Evolutionary conservation across 2,797 vertebrate species (phyloP), one percentile per base, ranked within the genome.

Genomic region (Xyrichtys novacula): DNA sequence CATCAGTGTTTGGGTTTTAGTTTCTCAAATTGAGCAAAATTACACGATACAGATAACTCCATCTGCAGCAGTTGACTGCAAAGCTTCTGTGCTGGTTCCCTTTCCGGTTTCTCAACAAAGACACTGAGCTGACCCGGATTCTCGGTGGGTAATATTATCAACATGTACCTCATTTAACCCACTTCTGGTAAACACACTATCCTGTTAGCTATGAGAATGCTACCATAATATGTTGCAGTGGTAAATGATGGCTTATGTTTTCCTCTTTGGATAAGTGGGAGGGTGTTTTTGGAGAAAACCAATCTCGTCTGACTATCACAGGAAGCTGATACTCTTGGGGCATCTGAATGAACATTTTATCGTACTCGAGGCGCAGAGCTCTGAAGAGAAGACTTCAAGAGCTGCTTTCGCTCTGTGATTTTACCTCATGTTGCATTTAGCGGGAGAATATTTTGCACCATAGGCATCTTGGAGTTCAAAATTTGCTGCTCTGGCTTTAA

Each of bases 381-480:
- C 15, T 31, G 17, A 49, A 48, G 15, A 49, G 12, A 77, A 39
- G 10, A n/a, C n/a, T 39, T 50, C 31, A 28, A 31, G 10, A 65
- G 40, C 14, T 43, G 19, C 1, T 34, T 8, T 12, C 20, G 23
- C 1, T 38, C 12, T 66, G 4, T 9, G 16, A 28, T 58, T 17
- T 46, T 22, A 17, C 47, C 4, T 2, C 8, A 20, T 62, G n/a
- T 4, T 52, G 49, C n/a, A 20, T n/a, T 52, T 53, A 38, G 5
- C 7, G 3, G 7, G 14, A 8, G 5, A 31, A 48, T 9, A 26
- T 56, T 55, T 59, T 54, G 44, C 44, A 49, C 23, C 1, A 9
- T 11, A 39, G 49, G 9, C 20, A 38, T 5, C 22, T 65, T 43
- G 26, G 26, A 19, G 17, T 52, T 22, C 7, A 7, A 58, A 39